These are phyloP conservation scores for Podarcis raffonei DNA, from an alignment of 2,113 vertebrate species.

Conservation along the genomic window DNA sequence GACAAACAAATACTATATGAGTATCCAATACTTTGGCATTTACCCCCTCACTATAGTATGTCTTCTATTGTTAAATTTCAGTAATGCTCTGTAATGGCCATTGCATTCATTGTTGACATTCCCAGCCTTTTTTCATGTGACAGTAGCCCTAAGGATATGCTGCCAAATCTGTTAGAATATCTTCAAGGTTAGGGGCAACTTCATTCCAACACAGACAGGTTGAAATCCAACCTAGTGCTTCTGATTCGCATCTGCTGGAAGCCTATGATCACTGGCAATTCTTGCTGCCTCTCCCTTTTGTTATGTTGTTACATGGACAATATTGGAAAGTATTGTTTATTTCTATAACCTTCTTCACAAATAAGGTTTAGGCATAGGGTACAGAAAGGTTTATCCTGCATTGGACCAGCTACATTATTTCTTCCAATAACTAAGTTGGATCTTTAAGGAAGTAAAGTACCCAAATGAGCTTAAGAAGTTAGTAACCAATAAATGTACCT, in stretches of 20 bases:
- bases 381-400: neutral
- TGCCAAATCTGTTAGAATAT: neutral
- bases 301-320: neutral
- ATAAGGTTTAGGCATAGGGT: neutral
- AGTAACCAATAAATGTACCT: neutral
- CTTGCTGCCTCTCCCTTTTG: neutral
- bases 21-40: neutral
- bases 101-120: neutral
- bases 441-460: neutral
- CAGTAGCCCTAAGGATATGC: neutral
- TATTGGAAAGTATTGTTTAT: neutral
- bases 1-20: slow-evolving; percentile 16
- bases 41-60: no score
- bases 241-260: neutral
- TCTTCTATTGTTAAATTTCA: neutral
- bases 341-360: neutral
- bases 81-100: neutral
- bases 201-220: accelerated
- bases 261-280: neutral
- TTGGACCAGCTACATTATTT: neutral
- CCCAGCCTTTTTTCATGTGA: neutral
- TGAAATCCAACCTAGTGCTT: neutral
- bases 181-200: neutral
- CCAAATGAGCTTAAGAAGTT: neutral
- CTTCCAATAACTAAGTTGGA: neutral